Base-by-base conservation (phyloP, 2,888 invertebrate genomes). In the Philonicus albiceps region DNA sequence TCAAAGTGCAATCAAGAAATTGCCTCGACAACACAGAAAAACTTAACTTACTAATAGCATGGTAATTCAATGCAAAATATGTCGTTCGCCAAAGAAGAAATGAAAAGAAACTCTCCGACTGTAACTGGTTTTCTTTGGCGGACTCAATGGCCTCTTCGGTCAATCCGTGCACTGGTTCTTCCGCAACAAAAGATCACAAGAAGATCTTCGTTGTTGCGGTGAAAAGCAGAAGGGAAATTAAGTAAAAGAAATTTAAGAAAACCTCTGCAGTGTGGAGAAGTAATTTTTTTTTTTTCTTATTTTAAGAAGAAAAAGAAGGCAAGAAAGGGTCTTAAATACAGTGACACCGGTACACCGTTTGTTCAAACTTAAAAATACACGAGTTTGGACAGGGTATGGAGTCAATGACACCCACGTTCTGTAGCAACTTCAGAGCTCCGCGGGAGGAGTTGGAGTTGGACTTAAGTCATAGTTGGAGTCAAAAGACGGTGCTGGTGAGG, bases 371-470 rank as follows among this genome's bases (percentile, higher is more conserved):
- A 34, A 22, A 76, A 19, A 37, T 76, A 76, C 40, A 43, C 19
- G 76, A 76, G 76, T 37, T 19, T 22, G 19, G 22, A 81, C 30
- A 34, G 55, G 22, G 7, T 40, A 37, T 40, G 30, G n/a, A 73
- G 84, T 84, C 84, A 84, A 84, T 84, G 84, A 84, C 84, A 73
- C 84, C 84, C 73, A 84, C 84, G 27, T 78, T 40, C 76, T 22
- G 76, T 43, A 43, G n/a, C 40, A 75, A 30, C 0, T 34, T 11
- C 8, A 43, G 19, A 0, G 22, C 37, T 74, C 34, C 43, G 40
- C 40, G 40, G 13, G 40, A 13, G 40, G 16, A 8, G 40, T 34
- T 34, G 40, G 13, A 40, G 40, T 2, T 16, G 37, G 11, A 37
- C 8, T 27, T 16, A 8, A 30, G 16, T 74, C 31, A 37, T 19